Percentiles rank a stretch among this genome's conserved stretches.
phyloP scores from a whole-genome alignment of 2,888 invertebrate species.

The Bruchidius siliquastri region DNA sequence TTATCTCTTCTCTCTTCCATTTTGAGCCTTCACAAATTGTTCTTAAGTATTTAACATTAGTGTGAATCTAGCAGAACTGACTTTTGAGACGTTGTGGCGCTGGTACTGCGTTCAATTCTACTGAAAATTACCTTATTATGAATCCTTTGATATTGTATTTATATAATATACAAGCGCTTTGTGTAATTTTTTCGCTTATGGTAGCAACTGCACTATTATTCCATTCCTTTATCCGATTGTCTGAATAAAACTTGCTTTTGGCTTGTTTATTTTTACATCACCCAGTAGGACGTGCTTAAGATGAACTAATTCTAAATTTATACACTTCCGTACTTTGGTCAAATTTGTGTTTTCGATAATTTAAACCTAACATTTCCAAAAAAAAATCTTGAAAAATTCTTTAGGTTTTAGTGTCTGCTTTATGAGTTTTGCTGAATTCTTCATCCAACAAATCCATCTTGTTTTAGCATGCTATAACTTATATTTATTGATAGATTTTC shows the following conservation, averaged over 20 bases:
- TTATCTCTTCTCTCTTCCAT: too few species aligned
- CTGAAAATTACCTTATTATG: not conserved
- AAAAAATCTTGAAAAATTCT: too few species aligned
- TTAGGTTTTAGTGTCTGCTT: too few species aligned
- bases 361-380: too few species aligned
- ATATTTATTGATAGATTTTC: too few species aligned
- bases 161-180: not conserved
- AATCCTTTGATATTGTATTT: not conserved
- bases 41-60: too few species aligned
- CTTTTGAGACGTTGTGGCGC: slow-evolving; percentile 20
- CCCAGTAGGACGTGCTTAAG: not conserved
- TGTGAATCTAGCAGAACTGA: not conserved
- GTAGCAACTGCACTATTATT: slow-evolving; percentile 31
- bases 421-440: too few species aligned
- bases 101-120: slow-evolving; percentile 27
- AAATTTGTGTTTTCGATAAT: too few species aligned
- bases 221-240: slow-evolving; percentile 19
- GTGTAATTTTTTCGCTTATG: slow-evolving; percentile 31
- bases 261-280: not conserved
- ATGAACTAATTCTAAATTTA: not conserved
- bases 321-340: not conserved
- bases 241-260: not conserved
- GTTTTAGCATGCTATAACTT: too few species aligned
- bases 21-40: too few species aligned
- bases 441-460: too few species aligned